Evolutionary conservation across 2,888 invertebrate species (phyloP).

Genomic region (Opisthograptis luteolata): DNA sequence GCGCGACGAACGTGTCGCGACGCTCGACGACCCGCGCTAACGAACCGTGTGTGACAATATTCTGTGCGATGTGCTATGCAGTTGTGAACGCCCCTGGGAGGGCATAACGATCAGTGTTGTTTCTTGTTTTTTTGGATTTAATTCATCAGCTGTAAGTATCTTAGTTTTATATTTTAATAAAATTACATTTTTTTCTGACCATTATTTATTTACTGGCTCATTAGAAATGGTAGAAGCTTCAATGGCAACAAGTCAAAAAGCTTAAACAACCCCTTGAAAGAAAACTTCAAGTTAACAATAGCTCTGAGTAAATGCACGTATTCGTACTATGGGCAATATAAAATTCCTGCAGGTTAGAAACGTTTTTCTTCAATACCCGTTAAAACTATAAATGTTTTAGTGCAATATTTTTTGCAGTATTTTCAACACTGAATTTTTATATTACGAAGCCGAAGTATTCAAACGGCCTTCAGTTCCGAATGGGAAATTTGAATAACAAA

Average conservation of each 20-base stretch:
- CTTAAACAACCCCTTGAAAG: neutral
- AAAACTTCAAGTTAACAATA: constrained; percentile 17
- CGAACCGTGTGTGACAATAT: constrained; percentile 59
- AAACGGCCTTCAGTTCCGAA: constrained; percentile 10
- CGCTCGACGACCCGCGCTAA: constrained; percentile 65
- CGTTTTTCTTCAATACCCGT: constrained; percentile 9
- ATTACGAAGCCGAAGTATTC: constrained; percentile 4
- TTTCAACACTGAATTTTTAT: constrained; percentile 15
- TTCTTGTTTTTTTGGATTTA: constrained; percentile 38
- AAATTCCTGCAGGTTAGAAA: constrained; percentile 45
- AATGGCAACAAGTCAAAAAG: too few relatives aligned
- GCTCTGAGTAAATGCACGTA: constrained; percentile 17
- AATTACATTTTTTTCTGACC: neutral
- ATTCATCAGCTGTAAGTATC: constrained; percentile 34
- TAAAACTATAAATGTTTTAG: constrained; percentile 8
- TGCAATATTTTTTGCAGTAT: constrained; percentile 19
- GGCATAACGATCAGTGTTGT: constrained; percentile 48
- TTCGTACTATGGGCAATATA: constrained; percentile 14
- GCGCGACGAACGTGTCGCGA: constrained; percentile 76
- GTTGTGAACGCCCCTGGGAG: constrained; percentile 72
- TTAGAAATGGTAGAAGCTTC: neutral
- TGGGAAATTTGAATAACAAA: constrained; percentile 21
- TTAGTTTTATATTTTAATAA: constrained; percentile 1
- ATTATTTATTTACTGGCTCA: too few relatives aligned
- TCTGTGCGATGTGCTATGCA: constrained; percentile 62